Evolutionary conservation across 2,113 vertebrate genomes (phyloP).

Genomic region (Cromileptes altivelis): DNA sequence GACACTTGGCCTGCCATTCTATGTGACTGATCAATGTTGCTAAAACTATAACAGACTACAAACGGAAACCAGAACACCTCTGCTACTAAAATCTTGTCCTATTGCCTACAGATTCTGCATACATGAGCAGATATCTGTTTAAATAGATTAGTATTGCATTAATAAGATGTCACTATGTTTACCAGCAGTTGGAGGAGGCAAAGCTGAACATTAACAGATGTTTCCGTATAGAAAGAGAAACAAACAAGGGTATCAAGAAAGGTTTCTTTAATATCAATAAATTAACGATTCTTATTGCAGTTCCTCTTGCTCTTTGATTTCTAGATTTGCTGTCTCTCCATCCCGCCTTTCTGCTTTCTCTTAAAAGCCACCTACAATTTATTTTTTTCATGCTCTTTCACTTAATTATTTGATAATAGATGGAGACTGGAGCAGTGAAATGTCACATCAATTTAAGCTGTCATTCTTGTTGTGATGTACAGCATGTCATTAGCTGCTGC

Average conservation of each 20-base stretch:
- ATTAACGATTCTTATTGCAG: neutral
- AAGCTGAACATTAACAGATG: neutral
- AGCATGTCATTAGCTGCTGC: constrained; percentile 1
- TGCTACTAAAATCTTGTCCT: no score
- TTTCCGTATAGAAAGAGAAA: neutral
- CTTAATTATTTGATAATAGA: constrained; percentile 30
- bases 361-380: constrained; percentile 11
- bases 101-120: no score
- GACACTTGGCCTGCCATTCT: no score
- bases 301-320: constrained; percentile 13
- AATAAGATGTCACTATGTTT: neutral
- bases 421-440: constrained; percentile 25
- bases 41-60: no score
- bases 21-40: no score
- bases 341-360: neutral
- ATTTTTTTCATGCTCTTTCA: constrained; percentile 16
- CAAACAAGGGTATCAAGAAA: neutral
- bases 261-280: neutral
- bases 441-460: constrained; percentile 50
- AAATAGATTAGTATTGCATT: neutral
- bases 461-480: constrained; percentile 8
- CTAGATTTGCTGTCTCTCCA: neutral
- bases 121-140: no score
- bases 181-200: neutral
- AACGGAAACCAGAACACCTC: no score